Evolutionary conservation across 2,113 vertebrate genomes (phyloP).

Genomic region (Syrrhaptes paradoxus): DNA sequence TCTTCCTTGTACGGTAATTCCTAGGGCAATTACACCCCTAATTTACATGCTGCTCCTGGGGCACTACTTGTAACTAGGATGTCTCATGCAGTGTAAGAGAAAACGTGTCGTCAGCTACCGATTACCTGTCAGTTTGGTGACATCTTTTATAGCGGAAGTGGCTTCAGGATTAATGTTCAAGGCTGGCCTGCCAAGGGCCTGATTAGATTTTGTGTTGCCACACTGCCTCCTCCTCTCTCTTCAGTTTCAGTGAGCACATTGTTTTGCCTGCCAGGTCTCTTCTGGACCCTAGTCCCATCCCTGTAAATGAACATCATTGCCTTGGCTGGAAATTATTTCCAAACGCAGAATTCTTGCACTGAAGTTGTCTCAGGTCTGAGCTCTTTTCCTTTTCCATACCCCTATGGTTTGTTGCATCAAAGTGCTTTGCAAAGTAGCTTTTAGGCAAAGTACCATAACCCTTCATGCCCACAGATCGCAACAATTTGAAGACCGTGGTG

Average conservation of each 20-base stretch:
- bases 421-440: not conserved
- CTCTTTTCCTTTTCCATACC: not conserved
- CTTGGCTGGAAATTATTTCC: not conserved
- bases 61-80: not conserved
- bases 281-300: not conserved
- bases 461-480: not conserved
- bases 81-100: not conserved
- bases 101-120: not conserved
- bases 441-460: not conserved
- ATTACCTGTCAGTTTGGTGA: not conserved
- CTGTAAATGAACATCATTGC: not conserved
- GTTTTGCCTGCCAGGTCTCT: not conserved
- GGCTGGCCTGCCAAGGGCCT: not conserved
- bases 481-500: not conserved
- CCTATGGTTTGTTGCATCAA: rapidly evolving
- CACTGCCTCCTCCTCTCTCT: not conserved
- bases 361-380: not conserved
- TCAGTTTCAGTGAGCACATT: not conserved
- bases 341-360: not conserved
- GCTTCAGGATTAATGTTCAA: not conserved
- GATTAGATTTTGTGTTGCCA: not conserved
- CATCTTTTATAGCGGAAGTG: not conserved
- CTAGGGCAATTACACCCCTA: not conserved
- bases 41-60: not conserved
- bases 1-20: not conserved